These are phyloP conservation scores for Corythoichthys haematopterus DNA, from an alignment of 2,113 vertebrate species.

Conservation along the genomic window DNA sequence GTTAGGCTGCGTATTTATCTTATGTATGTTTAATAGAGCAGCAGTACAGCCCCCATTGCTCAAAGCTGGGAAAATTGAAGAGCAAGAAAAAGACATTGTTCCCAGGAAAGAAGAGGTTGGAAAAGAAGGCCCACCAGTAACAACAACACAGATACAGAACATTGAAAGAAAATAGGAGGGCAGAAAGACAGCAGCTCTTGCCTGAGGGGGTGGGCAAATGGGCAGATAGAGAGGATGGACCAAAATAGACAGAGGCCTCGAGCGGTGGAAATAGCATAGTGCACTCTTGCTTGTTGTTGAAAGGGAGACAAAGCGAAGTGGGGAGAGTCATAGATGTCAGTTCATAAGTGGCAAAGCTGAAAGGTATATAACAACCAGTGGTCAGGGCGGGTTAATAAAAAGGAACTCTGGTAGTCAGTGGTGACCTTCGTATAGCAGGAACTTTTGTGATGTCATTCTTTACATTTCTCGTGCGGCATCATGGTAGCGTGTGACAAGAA, in stretches of 20 bases:
- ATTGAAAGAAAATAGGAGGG: slow-evolving; percentile 6
- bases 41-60: not conserved
- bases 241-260: slow-evolving; percentile 11
- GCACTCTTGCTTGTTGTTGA: slow-evolving; percentile 14
- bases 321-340: not conserved
- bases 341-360: slow-evolving; percentile 10
- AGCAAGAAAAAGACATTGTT: not conserved
- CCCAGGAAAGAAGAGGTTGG: not conserved
- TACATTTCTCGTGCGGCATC: no score
- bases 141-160: slow-evolving; percentile 3
- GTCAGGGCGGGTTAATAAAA: not conserved
- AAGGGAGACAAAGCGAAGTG: slow-evolving; percentile 2
- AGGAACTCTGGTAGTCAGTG: not conserved
- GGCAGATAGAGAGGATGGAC: slow-evolving; percentile 12
- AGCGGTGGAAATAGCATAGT: slow-evolving; percentile 9
- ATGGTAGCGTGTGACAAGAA: no score
- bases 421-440: not conserved
- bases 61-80: slow-evolving; percentile 3
- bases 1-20: slow-evolving; percentile 22
- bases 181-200: slow-evolving; percentile 16
- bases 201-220: slow-evolving; percentile 11
- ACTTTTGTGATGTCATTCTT: no score
- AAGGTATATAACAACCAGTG: slow-evolving; percentile 8
- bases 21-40: slow-evolving; percentile 21
- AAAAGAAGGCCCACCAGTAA: not conserved